Percentiles rank a stretch among this genome's conserved stretches.
Conservation (phyloP, 2,888 invertebrate genomes). For the Phortica magna region DNA sequence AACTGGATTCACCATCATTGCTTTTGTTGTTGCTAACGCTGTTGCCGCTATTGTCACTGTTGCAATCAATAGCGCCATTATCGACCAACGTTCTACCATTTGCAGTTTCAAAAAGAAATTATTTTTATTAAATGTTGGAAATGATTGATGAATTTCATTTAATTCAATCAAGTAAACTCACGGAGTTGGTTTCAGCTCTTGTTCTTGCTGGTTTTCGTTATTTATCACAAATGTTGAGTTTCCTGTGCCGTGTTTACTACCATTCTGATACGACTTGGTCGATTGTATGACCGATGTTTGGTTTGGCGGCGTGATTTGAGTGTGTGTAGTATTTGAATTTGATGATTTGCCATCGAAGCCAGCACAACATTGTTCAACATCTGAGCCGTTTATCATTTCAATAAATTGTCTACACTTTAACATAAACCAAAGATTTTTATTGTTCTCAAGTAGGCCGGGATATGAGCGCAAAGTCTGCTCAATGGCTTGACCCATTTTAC, state of each 20-base stretch:
- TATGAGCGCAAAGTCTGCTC: constrained; percentile 92
- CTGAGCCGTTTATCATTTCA: constrained; percentile 97
- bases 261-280: constrained; percentile 79
- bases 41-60: constrained; percentile 51
- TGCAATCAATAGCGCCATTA: constrained; percentile 46
- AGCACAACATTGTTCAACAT: constrained; percentile 81
- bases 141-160: neutral
- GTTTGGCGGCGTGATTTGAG: constrained; percentile 78
- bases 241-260: constrained; percentile 61
- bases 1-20: constrained; percentile 49
- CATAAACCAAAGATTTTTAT: constrained; percentile 94
- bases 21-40: constrained; percentile 49
- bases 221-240: constrained; percentile 75
- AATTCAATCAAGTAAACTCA: constrained; percentile 31
- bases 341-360: constrained; percentile 74
- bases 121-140: constrained; percentile 7
- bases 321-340: constrained; percentile 52
- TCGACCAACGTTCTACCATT: neutral
- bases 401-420: constrained; percentile 99
- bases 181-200: constrained; percentile 64
- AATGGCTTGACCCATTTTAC: constrained; percentile 97
- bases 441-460: constrained; percentile 94
- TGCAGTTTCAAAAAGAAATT: neutral
- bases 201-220: constrained; percentile 79
- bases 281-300: constrained; percentile 92